Evolutionary conservation across 2,888 invertebrate species (phyloP), one percentile per base, ranked within the genome.

Genomic region (Phorcus lineatus): DNA sequence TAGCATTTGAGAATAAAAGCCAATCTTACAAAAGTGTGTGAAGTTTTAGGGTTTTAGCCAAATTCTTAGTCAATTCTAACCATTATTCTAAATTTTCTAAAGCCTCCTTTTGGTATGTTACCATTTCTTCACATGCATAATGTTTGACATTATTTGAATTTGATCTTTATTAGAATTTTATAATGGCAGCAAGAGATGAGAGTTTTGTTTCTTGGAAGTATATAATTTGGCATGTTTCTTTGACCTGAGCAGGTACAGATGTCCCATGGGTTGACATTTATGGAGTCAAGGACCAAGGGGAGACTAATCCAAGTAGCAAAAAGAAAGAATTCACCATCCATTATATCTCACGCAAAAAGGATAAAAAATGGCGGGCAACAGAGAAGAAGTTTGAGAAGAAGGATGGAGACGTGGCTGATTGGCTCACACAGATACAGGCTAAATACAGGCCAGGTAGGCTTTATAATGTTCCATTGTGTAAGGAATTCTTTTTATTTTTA

Each of bases 401-500:
- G n/a, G 70, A 70, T n/a, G 70, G 70, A 4, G n/a, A 70, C 17
- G 40, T 40, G 17, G 36, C 17, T 17, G 70, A 36, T 9, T 70
- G 70, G 70, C 36, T 70, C 36, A 17, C 11, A 19, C 70, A 70
- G 70, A 70, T 70, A 70, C 70, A 70, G 0, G 70, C 40, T 40
- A 70, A 40, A n/a, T 70, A 70, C n/a, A 36, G 70, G 19, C 70
- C 70, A 70, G 70, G 70, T 70, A 19, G 40, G 70, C 19, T 7
- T 2, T 24, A 11, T 4, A 3, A 7, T 11, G 22, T 62, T 24
- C 2, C 22, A 13, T 11, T 19, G 19, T n/a, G 13, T 22, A 2
- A 19, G 22, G 17, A 2, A 22, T 22, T 19, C 13, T 62, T 47
- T 47, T 11, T 11, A 47, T n/a, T n/a, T 36, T 36, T 36, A 7